phyloP scores from a whole-genome alignment of 2,113 vertebrate species.

The Cnemophilus loriae region DNA sequence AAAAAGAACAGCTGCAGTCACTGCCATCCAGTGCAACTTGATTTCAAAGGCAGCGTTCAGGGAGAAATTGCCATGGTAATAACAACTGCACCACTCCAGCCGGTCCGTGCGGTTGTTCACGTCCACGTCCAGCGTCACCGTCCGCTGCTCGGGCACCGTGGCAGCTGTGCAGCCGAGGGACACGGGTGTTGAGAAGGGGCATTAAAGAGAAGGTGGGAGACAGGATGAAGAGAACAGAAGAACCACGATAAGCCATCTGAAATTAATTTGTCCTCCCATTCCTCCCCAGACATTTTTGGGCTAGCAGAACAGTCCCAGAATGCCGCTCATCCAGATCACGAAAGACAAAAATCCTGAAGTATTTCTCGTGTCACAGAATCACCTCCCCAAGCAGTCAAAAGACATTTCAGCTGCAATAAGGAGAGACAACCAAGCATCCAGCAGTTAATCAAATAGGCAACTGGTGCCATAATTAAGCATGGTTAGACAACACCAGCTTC shows the following conservation, averaged over 20 bases:
- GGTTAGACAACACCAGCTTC: not conserved
- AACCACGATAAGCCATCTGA: not conserved
- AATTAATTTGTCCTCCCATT: not conserved
- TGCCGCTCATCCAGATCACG: not conserved
- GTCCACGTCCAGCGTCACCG: conserved; percentile 91
- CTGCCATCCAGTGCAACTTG: conserved; percentile 98
- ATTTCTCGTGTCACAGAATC: not conserved
- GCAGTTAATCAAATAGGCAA: not conserved
- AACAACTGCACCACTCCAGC: conserved; percentile 96
- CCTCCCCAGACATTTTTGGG: not conserved
- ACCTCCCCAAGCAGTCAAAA: not conserved
- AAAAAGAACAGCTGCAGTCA: conserved; percentile 92
- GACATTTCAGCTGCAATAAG: not conserved
- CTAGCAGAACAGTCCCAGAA: conserved; percentile 15
- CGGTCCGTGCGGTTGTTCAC: conserved; percentile 94
- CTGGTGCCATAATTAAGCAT: not conserved
- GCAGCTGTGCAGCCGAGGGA: conserved; percentile 73
- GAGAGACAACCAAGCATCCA: not conserved
- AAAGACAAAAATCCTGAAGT: not conserved
- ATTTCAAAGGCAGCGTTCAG: conserved; percentile 90
- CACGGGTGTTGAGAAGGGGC: not conserved
- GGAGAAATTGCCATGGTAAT: conserved; percentile 97
- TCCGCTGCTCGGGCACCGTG: conserved; percentile 93
- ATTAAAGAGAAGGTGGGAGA: not conserved
- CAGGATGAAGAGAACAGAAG: not conserved